Conservation (phyloP, 2,797 vertebrate species). For the Halcyon chelicuti region DNA sequence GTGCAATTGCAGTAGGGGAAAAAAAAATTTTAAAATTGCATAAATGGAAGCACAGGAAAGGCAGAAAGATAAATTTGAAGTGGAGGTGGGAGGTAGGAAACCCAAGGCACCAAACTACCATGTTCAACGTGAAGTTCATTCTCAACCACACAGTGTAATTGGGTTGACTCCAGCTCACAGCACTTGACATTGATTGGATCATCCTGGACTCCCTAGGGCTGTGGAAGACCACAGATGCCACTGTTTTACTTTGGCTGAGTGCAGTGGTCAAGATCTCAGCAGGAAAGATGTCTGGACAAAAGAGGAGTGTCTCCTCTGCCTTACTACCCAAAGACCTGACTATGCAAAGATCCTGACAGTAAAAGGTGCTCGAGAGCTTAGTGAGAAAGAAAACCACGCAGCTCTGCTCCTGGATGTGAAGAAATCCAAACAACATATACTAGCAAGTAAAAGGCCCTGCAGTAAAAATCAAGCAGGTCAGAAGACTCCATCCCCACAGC, state of each 20-base stretch:
- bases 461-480: not conserved
- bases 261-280: not conserved
- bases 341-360: not conserved
- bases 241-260: not conserved
- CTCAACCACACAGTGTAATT: not conserved
- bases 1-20: not conserved
- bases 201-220: not conserved
- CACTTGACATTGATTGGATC: not conserved
- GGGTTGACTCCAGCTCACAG: not conserved
- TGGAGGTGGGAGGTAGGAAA: not conserved
- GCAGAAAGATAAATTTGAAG: not conserved
- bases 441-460: not conserved
- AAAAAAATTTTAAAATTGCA: not conserved
- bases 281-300: not conserved
- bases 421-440: not conserved
- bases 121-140: fast-evolving
- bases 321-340: not conserved
- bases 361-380: not conserved
- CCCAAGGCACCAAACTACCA: not conserved
- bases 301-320: not conserved
- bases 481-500: not conserved
- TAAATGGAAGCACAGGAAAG: not conserved
- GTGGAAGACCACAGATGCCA: not conserved
- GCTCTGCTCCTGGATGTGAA: not conserved
- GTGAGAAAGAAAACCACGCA: not conserved